Conservation (phyloP, 1,140 invertebrate genomes). For the Aphelinus atriplicis region DNA sequence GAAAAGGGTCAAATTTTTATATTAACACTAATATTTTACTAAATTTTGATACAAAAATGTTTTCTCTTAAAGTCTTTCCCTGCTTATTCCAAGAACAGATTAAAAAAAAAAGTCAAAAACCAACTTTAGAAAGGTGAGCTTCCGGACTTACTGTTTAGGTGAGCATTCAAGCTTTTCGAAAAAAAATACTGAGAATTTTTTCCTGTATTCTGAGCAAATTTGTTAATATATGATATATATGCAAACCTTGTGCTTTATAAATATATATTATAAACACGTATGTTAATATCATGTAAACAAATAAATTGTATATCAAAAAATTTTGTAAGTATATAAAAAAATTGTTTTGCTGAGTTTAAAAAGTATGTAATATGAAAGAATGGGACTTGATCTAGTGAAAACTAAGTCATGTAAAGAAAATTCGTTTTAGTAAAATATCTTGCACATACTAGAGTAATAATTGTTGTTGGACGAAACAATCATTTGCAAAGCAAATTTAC, state of each 20-base stretch:
- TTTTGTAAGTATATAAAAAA: constrained; percentile 31
- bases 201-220: constrained; percentile 38
- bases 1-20: background rate
- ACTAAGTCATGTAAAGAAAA: background rate
- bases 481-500: constrained; percentile 54
- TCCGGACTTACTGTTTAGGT: constrained; percentile 43
- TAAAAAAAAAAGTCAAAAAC: constrained; percentile 7
- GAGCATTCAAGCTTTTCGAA: constrained; percentile 45
- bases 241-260: constrained; percentile 38
- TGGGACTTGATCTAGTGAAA: constrained; percentile 14
- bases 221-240: constrained; percentile 44
- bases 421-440: constrained; percentile 24
- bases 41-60: constrained; percentile 34
- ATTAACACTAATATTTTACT: constrained; percentile 26
- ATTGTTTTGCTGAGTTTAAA: constrained; percentile 29
- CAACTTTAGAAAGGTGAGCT: constrained; percentile 42
- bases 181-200: constrained; percentile 40
- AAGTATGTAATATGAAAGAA: constrained; percentile 15
- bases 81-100: constrained; percentile 36
- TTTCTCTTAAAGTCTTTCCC: constrained; percentile 38
- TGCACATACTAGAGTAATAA: constrained; percentile 42
- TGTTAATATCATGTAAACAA: constrained; percentile 39
- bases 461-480: constrained; percentile 45
- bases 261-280: constrained; percentile 36
- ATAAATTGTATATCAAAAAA: constrained; percentile 41